phyloP scores from a whole-genome alignment of 2,113 vertebrate species.

The Ictalurus punctatus region DNA sequence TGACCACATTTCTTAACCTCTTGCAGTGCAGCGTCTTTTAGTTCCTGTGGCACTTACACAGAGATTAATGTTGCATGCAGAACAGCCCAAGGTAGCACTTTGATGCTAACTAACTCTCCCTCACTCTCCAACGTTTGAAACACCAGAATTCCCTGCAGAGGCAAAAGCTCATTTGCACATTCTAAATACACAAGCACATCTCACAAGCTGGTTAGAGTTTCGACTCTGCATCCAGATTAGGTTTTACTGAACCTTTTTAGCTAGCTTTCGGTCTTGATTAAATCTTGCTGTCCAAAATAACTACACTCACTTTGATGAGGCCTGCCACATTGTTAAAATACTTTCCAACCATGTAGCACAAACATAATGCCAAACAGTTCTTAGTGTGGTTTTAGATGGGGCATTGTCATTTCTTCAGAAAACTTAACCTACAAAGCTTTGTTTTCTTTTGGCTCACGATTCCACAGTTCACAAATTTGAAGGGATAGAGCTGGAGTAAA shows the following conservation, averaged over 20 bases:
- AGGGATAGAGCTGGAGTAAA: background rate
- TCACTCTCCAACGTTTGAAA: conserved; percentile 22
- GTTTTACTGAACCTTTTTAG: background rate
- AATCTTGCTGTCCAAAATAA: background rate
- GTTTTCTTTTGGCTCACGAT: background rate
- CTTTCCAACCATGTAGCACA: background rate
- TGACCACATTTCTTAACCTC: conserved; percentile 29
- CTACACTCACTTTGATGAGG: background rate
- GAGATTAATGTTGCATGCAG: conserved; percentile 41
- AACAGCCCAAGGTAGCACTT: conserved; percentile 34
- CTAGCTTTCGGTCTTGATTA: background rate
- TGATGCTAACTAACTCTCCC: conserved; percentile 33
- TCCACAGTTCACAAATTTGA: background rate
- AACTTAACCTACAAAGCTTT: background rate
- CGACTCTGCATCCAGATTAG: background rate
- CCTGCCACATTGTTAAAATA: no score
- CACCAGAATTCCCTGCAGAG: conserved; percentile 7
- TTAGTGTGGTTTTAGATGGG: background rate
- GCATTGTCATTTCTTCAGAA: background rate
- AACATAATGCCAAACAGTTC: background rate
- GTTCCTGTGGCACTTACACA: conserved; percentile 15
- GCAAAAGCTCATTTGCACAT: conserved; percentile 14
- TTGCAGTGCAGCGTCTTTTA: conserved; percentile 3
- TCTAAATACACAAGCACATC: conserved; percentile 5
- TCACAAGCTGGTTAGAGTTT: background rate